A percentile compares a stretch with the other conserved stretches of the same genome.
Conservation (phyloP, 1,140 invertebrate genomes). For the Pogonomyrmex californicus region DNA sequence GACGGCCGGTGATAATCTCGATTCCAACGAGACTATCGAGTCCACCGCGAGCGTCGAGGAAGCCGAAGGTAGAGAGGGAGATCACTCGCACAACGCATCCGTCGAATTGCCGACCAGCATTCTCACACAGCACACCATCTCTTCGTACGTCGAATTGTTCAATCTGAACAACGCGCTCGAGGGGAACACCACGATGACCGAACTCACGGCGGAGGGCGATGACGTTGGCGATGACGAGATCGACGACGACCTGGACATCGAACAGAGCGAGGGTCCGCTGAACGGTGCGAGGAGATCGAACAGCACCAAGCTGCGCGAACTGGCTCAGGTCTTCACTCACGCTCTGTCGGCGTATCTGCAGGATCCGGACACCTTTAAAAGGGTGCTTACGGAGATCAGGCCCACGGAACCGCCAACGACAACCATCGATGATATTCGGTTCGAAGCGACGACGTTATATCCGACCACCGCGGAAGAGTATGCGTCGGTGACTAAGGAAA, state of each 20-base stretch:
- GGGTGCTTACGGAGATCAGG: slow-evolving; percentile 91
- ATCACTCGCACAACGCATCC: slow-evolving; percentile 61
- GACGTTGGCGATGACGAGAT: slow-evolving; percentile 85
- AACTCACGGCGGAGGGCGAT: slow-evolving; percentile 78
- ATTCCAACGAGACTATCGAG: slow-evolving; percentile 82
- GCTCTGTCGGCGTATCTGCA: slow-evolving; percentile 93
- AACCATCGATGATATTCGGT: slow-evolving; percentile 42
- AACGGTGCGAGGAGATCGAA: slow-evolving; percentile 86
- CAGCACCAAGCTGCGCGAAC: slow-evolving; percentile 90
- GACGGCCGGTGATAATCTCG: slow-evolving; percentile 89
- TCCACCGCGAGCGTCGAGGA: slow-evolving; percentile 75
- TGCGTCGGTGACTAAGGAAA: slow-evolving; percentile 88
- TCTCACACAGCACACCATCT: slow-evolving; percentile 83
- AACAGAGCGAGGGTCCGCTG: slow-evolving; percentile 89
- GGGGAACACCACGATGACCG: slow-evolving; percentile 82
- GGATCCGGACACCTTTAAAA: slow-evolving; percentile 92
- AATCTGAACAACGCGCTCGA: slow-evolving; percentile 84
- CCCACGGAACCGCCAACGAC: slow-evolving; percentile 91
- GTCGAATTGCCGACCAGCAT: slow-evolving; percentile 81
- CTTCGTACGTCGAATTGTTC: slow-evolving; percentile 84
- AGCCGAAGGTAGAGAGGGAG: slow-evolving; percentile 52
- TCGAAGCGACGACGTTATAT: slow-evolving; percentile 74
- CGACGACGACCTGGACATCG: slow-evolving; percentile 88
- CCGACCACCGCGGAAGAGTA: slow-evolving; percentile 83
- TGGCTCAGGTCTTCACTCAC: slow-evolving; percentile 94